These are phyloP conservation scores for Amazona guildingii DNA, from an alignment of 2,113 vertebrate genomes.

Conservation along the genomic window DNA sequence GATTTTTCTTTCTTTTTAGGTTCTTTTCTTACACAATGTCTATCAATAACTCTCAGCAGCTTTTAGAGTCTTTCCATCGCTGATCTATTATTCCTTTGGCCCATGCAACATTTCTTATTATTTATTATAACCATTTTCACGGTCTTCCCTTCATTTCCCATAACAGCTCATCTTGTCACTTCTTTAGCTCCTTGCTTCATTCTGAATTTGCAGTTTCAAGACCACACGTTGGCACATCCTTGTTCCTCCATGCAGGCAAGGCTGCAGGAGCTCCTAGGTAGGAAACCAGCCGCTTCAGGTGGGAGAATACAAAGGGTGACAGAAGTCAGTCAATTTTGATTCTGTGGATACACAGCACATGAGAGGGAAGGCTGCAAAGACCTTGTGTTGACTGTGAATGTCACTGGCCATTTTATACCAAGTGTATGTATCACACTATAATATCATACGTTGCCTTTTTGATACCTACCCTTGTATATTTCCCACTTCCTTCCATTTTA, in stretches of 20 bases:
- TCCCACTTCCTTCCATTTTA: neutral
- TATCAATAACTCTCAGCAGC: slow-evolving; percentile 45
- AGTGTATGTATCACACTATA: neutral
- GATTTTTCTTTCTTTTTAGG: neutral
- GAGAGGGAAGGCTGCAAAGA: neutral
- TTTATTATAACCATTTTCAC: slow-evolving; percentile 42
- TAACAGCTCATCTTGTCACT: neutral
- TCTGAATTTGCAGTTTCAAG: neutral
- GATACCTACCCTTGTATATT: neutral
- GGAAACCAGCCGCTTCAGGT: neutral
- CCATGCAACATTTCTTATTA: slow-evolving; percentile 21
- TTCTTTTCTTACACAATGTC: neutral
- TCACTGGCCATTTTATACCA: neutral
- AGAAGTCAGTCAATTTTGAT: neutral
- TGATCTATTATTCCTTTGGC: slow-evolving; percentile 57
- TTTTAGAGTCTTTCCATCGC: slow-evolving; percentile 31
- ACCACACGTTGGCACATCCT: neutral
- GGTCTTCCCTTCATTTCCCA: slow-evolving; percentile 43
- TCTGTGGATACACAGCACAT: rapidly evolving
- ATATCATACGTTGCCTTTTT: neutral
- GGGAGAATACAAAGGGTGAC: neutral
- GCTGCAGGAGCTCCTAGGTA: neutral
- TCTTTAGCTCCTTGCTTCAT: neutral
- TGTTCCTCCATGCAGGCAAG: neutral
- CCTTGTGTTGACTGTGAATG: neutral